phyloP scores from a whole-genome alignment of 23 tunicate species.

The Ascidia mentula region DNA sequence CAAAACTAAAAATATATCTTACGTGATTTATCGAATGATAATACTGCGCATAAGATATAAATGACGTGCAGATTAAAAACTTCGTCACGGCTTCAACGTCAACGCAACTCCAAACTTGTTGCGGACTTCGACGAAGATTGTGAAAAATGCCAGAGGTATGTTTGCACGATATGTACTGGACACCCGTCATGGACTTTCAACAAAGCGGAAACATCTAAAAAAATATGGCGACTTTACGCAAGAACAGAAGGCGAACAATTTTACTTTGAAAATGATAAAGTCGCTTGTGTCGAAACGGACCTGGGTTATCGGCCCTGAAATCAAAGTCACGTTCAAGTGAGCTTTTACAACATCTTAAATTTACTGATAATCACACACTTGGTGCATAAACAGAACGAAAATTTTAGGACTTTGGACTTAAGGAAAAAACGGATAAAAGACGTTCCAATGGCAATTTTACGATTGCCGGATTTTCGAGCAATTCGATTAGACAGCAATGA shows the following conservation, averaged over 20 bases:
- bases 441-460: slow-evolving; percentile 7
- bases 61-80: not conserved
- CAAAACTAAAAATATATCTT: too few relatives aligned
- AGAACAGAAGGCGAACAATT: not conserved
- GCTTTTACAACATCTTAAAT: not conserved
- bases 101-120: not conserved
- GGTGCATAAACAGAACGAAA: not conserved
- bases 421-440: slow-evolving; percentile 7
- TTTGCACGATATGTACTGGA: not conserved
- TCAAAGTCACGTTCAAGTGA: slow-evolving; percentile 11
- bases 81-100: not conserved
- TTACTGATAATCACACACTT: not conserved
- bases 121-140: not conserved
- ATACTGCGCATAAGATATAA: too few relatives aligned
- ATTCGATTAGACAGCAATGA: slow-evolving; percentile 23
- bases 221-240: not conserved
- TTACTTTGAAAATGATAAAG: slow-evolving; percentile 18
- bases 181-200: not conserved
- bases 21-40: too few relatives aligned
- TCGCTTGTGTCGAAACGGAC: slow-evolving; percentile 29
- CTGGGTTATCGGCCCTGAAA: slow-evolving; percentile 42
- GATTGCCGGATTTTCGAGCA: slow-evolving; percentile 20
- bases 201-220: not conserved
- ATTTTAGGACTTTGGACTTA: slow-evolving; percentile 31
- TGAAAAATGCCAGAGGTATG: not conserved